These are phyloP conservation scores for Formicarius rufipectus DNA, from an alignment of 2,113 vertebrate genomes.

Conservation along the genomic window DNA sequence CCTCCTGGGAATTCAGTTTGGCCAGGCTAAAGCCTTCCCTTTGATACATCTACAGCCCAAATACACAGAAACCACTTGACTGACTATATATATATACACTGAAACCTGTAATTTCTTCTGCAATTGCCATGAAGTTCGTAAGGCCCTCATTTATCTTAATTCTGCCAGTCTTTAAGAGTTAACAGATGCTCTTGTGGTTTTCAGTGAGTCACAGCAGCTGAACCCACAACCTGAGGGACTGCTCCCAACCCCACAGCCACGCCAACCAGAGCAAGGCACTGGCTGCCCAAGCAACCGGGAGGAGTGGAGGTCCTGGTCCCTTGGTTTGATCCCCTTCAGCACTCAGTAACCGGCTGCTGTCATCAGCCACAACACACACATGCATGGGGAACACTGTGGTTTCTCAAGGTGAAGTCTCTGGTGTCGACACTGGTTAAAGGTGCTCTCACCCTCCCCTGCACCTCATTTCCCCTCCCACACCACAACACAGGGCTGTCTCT, in stretches of 20 bases:
- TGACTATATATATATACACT: neutral
- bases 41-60: neutral
- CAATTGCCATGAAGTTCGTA: neutral
- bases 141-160: neutral
- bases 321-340: neutral
- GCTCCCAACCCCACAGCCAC: neutral
- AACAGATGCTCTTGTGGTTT: neutral
- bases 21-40: neutral
- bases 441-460: neutral
- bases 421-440: neutral
- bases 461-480: neutral
- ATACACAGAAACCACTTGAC: neutral
- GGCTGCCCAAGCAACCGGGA: neutral
- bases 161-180: neutral
- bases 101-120: neutral
- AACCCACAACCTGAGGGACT: neutral
- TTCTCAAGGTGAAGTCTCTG: accelerated
- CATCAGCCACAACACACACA: accelerated
- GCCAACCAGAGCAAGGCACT: accelerated
- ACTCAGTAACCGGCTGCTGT: neutral
- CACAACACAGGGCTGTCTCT: neutral
- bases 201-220: neutral
- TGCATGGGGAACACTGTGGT: neutral
- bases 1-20: neutral
- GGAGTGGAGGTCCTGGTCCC: neutral